Percentiles rank a stretch among this genome's conserved stretches.
phyloP scores from a whole-genome alignment of 2,113 vertebrate genomes.

The Irena cyanogastra region DNA sequence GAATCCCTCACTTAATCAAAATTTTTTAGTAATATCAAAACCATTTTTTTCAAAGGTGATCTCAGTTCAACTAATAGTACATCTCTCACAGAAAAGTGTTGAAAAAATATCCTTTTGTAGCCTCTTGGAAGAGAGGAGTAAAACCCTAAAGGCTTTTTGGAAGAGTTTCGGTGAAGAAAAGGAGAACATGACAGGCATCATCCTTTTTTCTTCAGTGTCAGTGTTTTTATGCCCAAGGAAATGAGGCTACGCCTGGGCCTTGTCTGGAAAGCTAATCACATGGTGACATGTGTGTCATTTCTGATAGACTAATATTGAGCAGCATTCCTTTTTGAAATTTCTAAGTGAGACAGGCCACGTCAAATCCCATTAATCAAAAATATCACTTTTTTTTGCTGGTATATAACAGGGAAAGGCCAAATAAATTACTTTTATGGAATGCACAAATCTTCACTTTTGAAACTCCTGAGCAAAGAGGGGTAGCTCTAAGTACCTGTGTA shows the following conservation, averaged over 20 bases:
- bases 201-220: not conserved
- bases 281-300: slow-evolving; percentile 2
- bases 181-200: not conserved
- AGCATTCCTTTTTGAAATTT: not conserved
- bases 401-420: not conserved
- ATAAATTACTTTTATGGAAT: not conserved
- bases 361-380: not conserved
- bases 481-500: not conserved
- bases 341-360: not conserved
- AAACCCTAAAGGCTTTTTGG: not conserved
- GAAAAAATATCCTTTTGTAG: not conserved
- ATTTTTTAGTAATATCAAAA: not conserved
- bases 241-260: not conserved
- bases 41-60: not conserved
- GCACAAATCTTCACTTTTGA: not conserved
- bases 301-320: not conserved
- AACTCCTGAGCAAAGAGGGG: not conserved
- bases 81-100: not conserved
- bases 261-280: not conserved
- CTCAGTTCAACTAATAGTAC: not conserved
- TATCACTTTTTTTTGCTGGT: not conserved
- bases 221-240: slow-evolving; percentile 1
- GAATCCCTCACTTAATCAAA: not conserved
- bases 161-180: not conserved
- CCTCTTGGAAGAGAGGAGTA: not conserved